These are phyloP conservation scores for Chironomus striatipennis DNA, from an alignment of 1,140 invertebrate genomes.

Conservation along the genomic window DNA sequence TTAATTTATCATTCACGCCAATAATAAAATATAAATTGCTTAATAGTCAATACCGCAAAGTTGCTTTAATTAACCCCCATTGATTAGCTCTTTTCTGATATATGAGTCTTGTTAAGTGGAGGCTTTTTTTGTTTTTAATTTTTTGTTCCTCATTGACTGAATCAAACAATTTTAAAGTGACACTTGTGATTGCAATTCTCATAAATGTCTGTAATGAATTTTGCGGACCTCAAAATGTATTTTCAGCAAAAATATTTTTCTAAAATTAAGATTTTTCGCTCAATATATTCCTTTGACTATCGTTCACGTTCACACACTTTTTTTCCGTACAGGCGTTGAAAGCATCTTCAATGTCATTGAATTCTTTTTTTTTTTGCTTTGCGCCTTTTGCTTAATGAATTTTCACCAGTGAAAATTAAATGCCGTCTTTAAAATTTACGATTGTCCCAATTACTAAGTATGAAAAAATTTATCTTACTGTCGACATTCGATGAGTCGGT, in stretches of 20 bases:
- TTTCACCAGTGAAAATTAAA: neutral
- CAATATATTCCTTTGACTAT: neutral
- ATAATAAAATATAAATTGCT: neutral
- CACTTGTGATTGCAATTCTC: too few relatives aligned
- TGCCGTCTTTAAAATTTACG: neutral
- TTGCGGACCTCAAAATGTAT: too few relatives aligned
- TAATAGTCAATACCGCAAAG: neutral
- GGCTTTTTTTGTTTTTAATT: too few relatives aligned
- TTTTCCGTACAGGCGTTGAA: neutral
- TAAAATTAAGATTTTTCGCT: too few relatives aligned
- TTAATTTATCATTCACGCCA: neutral
- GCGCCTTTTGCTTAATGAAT: too few relatives aligned
- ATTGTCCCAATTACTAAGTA: neutral
- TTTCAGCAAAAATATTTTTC: too few relatives aligned
- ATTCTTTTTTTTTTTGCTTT: neutral
- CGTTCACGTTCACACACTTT: neutral
- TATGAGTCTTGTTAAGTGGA: too few relatives aligned
- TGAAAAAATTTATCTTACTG: neutral
- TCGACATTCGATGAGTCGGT: neutral
- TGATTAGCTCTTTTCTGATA: neutral
- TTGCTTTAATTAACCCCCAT: constrained; percentile 7
- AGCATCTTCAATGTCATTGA: neutral
- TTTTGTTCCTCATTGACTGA: too few relatives aligned
- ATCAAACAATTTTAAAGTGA: too few relatives aligned
- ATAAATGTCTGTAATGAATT: too few relatives aligned